Evolutionary conservation across 2,797 vertebrate genomes (phyloP).

Genomic region (Megaceryle alcyon): DNA sequence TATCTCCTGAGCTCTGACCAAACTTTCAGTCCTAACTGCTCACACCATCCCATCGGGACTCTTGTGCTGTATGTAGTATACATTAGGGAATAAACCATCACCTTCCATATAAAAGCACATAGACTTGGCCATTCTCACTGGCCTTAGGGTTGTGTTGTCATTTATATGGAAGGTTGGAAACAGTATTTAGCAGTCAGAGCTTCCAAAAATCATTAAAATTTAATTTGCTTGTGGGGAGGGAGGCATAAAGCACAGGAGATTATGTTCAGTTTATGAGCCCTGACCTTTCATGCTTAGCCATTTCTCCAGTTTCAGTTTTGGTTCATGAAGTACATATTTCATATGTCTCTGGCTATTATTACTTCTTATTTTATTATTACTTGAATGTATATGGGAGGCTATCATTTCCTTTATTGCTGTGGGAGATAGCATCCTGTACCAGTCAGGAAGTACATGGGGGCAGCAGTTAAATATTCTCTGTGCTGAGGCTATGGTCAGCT

Average conservation of each 20-base stretch:
- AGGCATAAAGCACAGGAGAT: slow-evolving; percentile 72
- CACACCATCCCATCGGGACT: background rate
- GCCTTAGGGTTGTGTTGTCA: slow-evolving; percentile 20
- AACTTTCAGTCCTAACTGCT: background rate
- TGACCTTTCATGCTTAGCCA: slow-evolving; percentile 76
- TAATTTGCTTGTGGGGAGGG: slow-evolving; percentile 73
- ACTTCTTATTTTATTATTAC: slow-evolving; percentile 70
- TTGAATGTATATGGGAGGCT: slow-evolving; percentile 59
- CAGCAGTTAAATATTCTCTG: background rate
- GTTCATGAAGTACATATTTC: slow-evolving; percentile 73
- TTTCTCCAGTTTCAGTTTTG: slow-evolving; percentile 76
- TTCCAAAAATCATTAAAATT: slow-evolving; percentile 78
- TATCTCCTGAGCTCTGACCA: background rate
- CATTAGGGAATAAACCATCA: background rate
- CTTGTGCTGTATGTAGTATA: background rate
- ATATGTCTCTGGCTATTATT: slow-evolving; percentile 73
- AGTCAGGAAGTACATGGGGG: slow-evolving; percentile 54
- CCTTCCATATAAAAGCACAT: background rate
- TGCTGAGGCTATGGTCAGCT: background rate
- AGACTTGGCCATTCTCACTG: background rate
- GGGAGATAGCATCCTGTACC: slow-evolving; percentile 59
- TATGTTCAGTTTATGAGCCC: slow-evolving; percentile 76
- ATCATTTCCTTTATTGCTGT: slow-evolving; percentile 71
- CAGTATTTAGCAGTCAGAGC: slow-evolving; percentile 62
- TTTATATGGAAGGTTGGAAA: slow-evolving; percentile 53